phyloP scores from a whole-genome alignment of 2,113 vertebrate genomes.

The Menidia beryllina region DNA sequence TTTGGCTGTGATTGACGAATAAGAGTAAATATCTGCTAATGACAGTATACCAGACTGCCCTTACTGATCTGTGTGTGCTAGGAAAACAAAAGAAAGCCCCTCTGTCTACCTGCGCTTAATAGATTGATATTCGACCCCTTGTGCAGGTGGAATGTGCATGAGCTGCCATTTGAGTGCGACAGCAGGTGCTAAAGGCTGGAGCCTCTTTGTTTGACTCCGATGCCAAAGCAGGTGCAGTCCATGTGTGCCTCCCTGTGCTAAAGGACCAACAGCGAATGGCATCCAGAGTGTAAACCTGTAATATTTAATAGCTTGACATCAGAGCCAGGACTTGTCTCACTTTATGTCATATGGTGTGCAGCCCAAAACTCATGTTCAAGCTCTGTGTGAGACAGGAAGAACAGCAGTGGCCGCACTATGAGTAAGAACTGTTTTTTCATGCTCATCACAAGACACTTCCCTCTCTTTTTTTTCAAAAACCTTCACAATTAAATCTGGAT shows the following conservation, averaged over 20 bases:
- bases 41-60: too few species aligned
- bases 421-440: not conserved
- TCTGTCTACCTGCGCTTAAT: slow-evolving; percentile 6
- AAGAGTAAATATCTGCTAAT: slow-evolving; percentile 20
- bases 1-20: slow-evolving; percentile 25
- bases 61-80: not conserved
- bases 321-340: slow-evolving; percentile 57
- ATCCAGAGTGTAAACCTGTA: slow-evolving; percentile 42
- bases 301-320: slow-evolving; percentile 77
- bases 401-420: not conserved
- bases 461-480: slow-evolving; percentile 7
- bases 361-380: slow-evolving; percentile 33
- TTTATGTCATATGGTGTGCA: slow-evolving; percentile 48
- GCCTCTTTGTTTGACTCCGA: slow-evolving; percentile 49
- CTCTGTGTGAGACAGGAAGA: slow-evolving; percentile 13
- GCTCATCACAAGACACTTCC: not conserved
- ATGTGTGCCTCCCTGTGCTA: slow-evolving; percentile 14
- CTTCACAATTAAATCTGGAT: slow-evolving; percentile 3
- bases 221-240: slow-evolving; percentile 50
- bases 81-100: not conserved
- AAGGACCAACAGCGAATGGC: slow-evolving; percentile 31
- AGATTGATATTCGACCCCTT: slow-evolving; percentile 32
- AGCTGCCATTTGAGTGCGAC: slow-evolving; percentile 26
- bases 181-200: slow-evolving; percentile 72
- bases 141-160: slow-evolving; percentile 54